Evolutionary conservation across 2,888 invertebrate genomes (phyloP).

Genomic region (Xanthia togata): DNA sequence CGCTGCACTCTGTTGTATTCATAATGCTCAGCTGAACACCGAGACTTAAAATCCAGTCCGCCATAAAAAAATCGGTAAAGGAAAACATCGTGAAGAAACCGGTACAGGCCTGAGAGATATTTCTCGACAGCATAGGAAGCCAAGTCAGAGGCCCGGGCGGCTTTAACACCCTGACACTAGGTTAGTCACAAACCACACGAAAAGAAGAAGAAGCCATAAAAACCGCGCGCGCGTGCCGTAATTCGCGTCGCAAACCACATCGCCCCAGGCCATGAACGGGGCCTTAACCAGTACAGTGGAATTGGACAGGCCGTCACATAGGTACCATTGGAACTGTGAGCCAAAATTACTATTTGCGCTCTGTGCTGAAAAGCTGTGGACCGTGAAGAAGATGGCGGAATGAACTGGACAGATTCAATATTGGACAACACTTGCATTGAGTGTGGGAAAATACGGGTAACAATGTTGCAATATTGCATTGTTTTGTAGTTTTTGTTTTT

Average conservation of each 20-base stretch:
- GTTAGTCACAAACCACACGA: no score
- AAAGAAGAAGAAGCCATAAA: not conserved
- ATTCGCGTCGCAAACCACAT: not conserved
- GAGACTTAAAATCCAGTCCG: no score
- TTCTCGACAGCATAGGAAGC: no score
- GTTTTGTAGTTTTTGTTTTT: no score
- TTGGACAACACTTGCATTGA: not conserved
- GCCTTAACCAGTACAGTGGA: not conserved
- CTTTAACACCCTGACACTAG: no score
- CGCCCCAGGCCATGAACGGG: not conserved
- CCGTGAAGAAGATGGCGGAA: conserved; percentile 24
- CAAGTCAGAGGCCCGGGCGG: no score
- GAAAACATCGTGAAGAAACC: no score
- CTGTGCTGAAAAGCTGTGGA: not conserved
- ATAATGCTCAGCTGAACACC: no score
- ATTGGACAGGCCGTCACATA: conserved; percentile 28
- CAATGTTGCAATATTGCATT: not conserved
- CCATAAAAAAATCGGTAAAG: no score
- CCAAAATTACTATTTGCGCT: conserved; percentile 8
- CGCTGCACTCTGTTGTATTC: no score
- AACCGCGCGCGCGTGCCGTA: not conserved
- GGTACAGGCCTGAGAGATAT: no score
- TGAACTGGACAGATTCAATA: conserved; percentile 11
- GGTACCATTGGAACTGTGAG: conserved; percentile 24
- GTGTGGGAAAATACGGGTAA: not conserved